phyloP scores from a whole-genome alignment of 2,113 vertebrate species.

The Prochilodus magdalenae region DNA sequence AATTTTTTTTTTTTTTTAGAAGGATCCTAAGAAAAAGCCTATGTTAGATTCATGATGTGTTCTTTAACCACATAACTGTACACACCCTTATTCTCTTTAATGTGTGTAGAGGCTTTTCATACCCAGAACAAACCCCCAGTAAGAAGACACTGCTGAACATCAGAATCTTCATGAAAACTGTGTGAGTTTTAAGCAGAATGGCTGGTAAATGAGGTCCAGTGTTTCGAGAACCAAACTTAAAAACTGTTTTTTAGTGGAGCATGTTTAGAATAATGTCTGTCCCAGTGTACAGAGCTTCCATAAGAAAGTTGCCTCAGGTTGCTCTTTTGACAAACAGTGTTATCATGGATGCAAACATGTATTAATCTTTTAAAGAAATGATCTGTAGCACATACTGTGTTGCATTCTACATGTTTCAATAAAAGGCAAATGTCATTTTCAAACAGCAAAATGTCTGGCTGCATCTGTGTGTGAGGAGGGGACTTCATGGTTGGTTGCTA shows the following conservation, averaged over 20 bases:
- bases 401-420: conserved; percentile 5
- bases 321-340: background rate
- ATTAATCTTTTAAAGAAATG: background rate
- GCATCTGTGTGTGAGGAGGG: background rate
- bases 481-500: conserved; percentile 33
- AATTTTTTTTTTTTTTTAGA: too few species aligned
- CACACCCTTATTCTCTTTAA: too few species aligned
- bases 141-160: too few species aligned
- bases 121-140: too few species aligned
- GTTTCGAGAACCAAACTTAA: too few species aligned
- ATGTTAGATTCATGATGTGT: too few species aligned
- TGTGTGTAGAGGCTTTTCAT: too few species aligned
- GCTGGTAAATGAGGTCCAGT: background rate
- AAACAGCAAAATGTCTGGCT: conserved; percentile 9
- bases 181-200: too few species aligned
- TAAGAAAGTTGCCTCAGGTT: background rate
- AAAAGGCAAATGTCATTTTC: conserved; percentile 11
- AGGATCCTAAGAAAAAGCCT: too few species aligned
- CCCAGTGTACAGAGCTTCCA: background rate
- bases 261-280: background rate
- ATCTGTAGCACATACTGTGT: background rate
- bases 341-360: background rate
- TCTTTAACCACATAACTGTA: too few species aligned
- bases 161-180: too few species aligned
- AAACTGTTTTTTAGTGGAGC: background rate